phyloP scores from a whole-genome alignment of 2,888 invertebrate species.

The Pyrgus malvae region DNA sequence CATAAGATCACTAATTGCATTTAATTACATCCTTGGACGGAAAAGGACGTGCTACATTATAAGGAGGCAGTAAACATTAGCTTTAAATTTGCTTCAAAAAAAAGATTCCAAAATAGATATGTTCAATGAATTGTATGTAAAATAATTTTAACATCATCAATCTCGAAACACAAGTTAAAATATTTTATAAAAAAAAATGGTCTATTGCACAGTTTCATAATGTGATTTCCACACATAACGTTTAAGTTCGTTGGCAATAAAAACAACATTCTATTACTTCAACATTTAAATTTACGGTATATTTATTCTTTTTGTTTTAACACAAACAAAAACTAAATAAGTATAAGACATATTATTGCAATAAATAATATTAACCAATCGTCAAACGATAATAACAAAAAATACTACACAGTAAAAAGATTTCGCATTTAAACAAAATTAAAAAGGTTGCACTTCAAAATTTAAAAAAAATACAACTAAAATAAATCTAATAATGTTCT shows the following conservation, averaged over 20 bases:
- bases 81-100: conserved; percentile 31
- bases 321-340: no score
- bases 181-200: no score
- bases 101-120: conserved; percentile 31
- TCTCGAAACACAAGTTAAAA: no score
- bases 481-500: conserved; percentile 29
- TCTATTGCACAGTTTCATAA: no score
- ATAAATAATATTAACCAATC: conserved; percentile 53
- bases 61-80: conserved; percentile 26
- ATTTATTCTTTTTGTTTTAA: no score
- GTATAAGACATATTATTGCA: no score
- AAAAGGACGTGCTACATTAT: conserved; percentile 38
- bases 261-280: no score
- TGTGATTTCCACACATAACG: no score
- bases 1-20: conserved; percentile 21
- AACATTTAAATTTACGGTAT: no score
- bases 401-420: conserved; percentile 26
- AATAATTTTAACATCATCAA: not conserved
- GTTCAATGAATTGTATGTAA: not conserved
- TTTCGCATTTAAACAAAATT: conserved; percentile 12
- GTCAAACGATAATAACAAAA: conserved; percentile 70
- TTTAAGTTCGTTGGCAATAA: no score
- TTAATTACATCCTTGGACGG: conserved; percentile 49
- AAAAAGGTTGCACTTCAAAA: conserved; percentile 7
- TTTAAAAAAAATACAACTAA: conserved; percentile 28